A percentile compares a stretch with the other conserved stretches of the same genome.
phyloP scores from a whole-genome alignment of 2,797 vertebrate species.

The Bovichtus diacanthus region DNA sequence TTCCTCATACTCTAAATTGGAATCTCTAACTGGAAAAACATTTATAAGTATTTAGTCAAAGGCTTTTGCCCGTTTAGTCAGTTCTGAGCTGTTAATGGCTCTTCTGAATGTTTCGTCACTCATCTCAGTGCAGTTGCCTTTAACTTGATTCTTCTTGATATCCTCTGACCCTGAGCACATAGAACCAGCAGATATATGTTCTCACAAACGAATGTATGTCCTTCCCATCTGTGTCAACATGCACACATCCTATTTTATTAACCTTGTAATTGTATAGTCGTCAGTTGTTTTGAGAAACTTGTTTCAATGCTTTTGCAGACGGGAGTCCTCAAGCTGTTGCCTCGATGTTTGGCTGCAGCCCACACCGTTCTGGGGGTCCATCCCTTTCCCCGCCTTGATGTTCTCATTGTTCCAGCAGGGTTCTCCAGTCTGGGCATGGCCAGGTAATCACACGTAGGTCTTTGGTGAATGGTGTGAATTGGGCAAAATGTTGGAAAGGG shows the following conservation, averaged over 20 bases:
- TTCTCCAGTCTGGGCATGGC: conserved; percentile 98
- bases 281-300: conserved; percentile 7
- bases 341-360: conserved; percentile 92
- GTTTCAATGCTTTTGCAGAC: conserved; percentile 52
- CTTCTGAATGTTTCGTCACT: background rate
- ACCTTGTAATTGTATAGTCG: background rate
- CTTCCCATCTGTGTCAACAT: background rate
- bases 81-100: background rate
- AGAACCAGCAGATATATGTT: background rate
- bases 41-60: conserved; percentile 8
- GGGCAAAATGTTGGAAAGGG: background rate
- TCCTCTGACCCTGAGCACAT: background rate
- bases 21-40: conserved; percentile 11
- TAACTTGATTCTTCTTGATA: background rate
- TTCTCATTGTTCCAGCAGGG: conserved; percentile 93
- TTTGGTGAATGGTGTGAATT: background rate
- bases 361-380: conserved; percentile 90
- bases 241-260: background rate
- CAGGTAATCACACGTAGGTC: conserved; percentile 82
- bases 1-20: conserved; percentile 10
- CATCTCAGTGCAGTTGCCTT: background rate
- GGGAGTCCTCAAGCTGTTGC: conserved; percentile 85
- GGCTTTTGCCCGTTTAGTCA: conserved; percentile 1
- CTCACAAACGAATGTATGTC: background rate
- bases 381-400: conserved; percentile 93